Percentiles rank a stretch among this genome's conserved stretches.
Evolutionary conservation across 2,888 invertebrate species (phyloP).

Genomic region (Leucophenga montana): DNA sequence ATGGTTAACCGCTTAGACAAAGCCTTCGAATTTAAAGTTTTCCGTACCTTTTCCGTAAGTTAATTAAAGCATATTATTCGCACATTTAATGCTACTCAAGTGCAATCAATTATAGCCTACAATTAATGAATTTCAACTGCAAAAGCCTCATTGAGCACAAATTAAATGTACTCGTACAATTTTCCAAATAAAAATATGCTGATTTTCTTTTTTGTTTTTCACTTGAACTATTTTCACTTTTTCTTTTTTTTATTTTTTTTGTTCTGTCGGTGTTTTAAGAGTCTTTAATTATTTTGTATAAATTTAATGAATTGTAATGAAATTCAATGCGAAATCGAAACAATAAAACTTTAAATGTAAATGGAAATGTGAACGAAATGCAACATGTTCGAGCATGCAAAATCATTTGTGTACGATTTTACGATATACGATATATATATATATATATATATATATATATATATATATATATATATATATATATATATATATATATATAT

Average conservation of each 20-base stretch:
- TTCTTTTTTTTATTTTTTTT: background rate
- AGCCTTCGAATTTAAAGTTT: constrained; percentile 44
- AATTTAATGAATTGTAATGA: constrained; percentile 61
- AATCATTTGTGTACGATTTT: background rate
- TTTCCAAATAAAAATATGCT: constrained; percentile 24
- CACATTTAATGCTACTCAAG: background rate
- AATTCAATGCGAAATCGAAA: constrained; percentile 22
- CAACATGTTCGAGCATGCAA: background rate
- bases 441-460: too few species aligned
- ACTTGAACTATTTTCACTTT: constrained; percentile 27
- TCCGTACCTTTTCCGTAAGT: constrained; percentile 34
- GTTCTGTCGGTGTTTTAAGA: constrained; percentile 11
- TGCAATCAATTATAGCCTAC: background rate
- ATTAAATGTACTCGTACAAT: background rate
- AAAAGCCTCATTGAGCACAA: too few species aligned
- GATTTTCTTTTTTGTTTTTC: constrained; percentile 26
- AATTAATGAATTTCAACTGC: background rate
- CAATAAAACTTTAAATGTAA: background rate
- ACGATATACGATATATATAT: too few species aligned
- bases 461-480: too few species aligned
- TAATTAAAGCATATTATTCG: constrained; percentile 5
- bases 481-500: too few species aligned
- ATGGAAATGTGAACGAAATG: constrained; percentile 8
- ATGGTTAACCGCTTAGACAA: constrained; percentile 26
- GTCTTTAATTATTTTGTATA: constrained; percentile 42